Evolutionary conservation across 2,797 vertebrate species (phyloP).

Genomic region (Esox masquinongy): DNA sequence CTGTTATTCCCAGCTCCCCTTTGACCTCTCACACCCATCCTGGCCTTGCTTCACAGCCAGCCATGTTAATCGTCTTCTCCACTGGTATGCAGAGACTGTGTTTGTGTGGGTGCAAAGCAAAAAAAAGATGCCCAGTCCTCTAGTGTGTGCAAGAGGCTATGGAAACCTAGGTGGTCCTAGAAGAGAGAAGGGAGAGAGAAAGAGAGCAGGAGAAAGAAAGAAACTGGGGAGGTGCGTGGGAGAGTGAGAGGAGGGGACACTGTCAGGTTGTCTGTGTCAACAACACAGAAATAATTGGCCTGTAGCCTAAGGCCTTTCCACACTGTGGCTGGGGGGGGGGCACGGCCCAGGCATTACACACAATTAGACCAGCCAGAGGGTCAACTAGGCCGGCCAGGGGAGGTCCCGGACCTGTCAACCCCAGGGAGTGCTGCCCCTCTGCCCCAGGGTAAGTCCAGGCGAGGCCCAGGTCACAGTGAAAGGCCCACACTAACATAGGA

Average conservation of each 20-base stretch:
- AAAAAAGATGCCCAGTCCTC: conserved; percentile 31
- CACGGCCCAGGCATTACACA: conserved; percentile 64
- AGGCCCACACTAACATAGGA: conserved; percentile 50
- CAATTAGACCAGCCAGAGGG: conserved; percentile 71
- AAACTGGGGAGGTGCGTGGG: conserved; percentile 52
- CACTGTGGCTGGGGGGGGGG: conserved; percentile 29
- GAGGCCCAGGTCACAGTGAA: conserved; percentile 49
- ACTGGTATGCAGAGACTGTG: conserved; percentile 64
- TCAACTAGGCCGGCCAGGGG: conserved; percentile 61
- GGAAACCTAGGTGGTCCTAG: conserved; percentile 68
- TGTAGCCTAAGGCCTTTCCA: conserved; percentile 44
- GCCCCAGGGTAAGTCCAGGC: conserved; percentile 48
- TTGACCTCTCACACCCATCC: conserved; percentile 45
- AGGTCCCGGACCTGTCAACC: conserved; percentile 60
- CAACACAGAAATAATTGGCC: conserved; percentile 72
- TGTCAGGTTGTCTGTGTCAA: conserved; percentile 74
- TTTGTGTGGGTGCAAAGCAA: conserved; percentile 23
- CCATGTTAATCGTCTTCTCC: conserved; percentile 55
- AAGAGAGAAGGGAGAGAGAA: conserved; percentile 39
- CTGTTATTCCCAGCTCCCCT: conserved; percentile 44
- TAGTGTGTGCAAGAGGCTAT: conserved; percentile 45
- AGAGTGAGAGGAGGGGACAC: conserved; percentile 44
- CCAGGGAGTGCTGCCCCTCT: conserved; percentile 56
- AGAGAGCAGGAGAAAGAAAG: not conserved
- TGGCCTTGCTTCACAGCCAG: conserved; percentile 42